Percentiles rank a stretch among this genome's conserved stretches.
These are phyloP conservation scores for Drosophila mulleri DNA, from an alignment of 2,888 invertebrate species.

Conservation along the genomic window DNA sequence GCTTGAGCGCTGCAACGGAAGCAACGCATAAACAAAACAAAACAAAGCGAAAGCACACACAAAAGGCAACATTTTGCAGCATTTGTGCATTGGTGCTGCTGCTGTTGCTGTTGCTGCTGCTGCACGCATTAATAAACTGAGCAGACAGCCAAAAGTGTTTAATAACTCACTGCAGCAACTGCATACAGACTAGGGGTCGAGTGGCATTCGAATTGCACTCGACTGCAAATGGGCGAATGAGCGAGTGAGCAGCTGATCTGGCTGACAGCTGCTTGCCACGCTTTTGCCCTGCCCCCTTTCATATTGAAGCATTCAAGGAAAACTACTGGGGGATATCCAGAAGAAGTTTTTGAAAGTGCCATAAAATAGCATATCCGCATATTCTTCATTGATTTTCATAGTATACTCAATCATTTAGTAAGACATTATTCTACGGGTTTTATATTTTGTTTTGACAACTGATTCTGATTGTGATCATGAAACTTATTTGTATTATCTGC, in stretches of 20 bases:
- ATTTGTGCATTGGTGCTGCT: constrained; percentile 11
- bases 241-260: constrained; percentile 8
- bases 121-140: constrained; percentile 66
- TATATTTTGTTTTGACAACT: no score
- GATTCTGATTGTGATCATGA: no score
- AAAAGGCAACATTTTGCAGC: constrained; percentile 67
- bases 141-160: constrained; percentile 73
- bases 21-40: constrained; percentile 63
- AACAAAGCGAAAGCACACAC: constrained; percentile 44
- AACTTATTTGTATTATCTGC: no score
- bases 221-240: constrained; percentile 20
- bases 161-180: constrained; percentile 59
- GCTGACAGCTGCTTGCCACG: constrained; percentile 19
- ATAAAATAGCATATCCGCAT: neutral
- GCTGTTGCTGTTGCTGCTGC: constrained; percentile 32
- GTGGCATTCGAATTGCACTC: neutral
- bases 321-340: neutral
- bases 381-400: no score
- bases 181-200: neutral
- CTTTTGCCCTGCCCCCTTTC: neutral
- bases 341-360: neutral
- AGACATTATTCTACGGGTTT: no score
- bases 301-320: constrained; percentile 25
- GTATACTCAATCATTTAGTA: no score
- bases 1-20: constrained; percentile 45